phyloP scores from a whole-genome alignment of 2,113 vertebrate species.

The Syngnathus scovelli region DNA sequence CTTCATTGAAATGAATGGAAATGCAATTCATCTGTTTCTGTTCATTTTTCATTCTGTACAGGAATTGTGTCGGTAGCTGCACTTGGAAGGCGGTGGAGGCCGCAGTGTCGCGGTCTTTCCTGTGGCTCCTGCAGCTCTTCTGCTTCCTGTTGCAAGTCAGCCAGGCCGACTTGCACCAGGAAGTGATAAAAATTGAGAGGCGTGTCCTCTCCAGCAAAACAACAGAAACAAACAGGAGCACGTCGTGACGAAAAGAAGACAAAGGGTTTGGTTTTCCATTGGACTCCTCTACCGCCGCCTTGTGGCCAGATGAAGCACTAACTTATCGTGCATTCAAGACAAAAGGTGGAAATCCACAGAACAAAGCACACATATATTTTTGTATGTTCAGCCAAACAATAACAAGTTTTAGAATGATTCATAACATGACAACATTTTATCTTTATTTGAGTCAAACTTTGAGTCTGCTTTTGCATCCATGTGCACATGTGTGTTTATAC shows the following conservation, averaged over 20 bases:
- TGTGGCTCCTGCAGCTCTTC: conserved; percentile 66
- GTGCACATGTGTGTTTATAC: too few relatives aligned
- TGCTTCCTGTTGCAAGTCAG: conserved; percentile 61
- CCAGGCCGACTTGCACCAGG: conserved; percentile 34
- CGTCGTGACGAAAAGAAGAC: not conserved
- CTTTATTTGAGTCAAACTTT: too few relatives aligned
- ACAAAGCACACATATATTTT: too few relatives aligned
- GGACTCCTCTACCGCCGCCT: not conserved
- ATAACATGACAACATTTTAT: too few relatives aligned
- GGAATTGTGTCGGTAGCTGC: conserved; percentile 34
- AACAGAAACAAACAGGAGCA: not conserved
- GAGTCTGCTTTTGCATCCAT: too few relatives aligned
- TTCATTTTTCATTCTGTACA: conserved; percentile 11
- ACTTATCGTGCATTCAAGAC: too few relatives aligned
- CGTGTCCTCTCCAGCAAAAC: conserved; percentile 22
- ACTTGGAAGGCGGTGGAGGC: conserved; percentile 24
- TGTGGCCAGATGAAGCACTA: not conserved
- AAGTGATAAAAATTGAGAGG: conserved; percentile 58
- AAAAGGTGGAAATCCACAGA: too few relatives aligned
- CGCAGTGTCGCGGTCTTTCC: conserved; percentile 52
- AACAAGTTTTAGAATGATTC: too few relatives aligned
- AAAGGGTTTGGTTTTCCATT: not conserved
- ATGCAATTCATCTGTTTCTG: too few relatives aligned
- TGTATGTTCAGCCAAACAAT: too few relatives aligned
- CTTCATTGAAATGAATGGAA: too few relatives aligned